Evolutionary conservation across 2,888 invertebrate genomes (phyloP), one percentile per base, ranked within the genome.

Genomic region (Conchocele bisecta): DNA sequence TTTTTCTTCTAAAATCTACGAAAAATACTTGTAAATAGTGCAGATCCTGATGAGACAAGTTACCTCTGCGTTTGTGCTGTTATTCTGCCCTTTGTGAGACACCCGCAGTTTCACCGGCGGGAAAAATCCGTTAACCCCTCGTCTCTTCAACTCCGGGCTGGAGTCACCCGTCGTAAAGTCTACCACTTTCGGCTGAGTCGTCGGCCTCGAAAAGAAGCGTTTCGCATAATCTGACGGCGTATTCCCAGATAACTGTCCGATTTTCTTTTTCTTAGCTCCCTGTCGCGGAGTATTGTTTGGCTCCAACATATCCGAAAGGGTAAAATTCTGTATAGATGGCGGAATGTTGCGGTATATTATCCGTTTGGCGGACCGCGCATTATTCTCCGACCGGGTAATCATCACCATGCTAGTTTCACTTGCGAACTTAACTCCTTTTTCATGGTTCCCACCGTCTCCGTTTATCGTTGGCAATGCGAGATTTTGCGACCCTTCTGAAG

Each of bases 151-250:
- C 15, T 79, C 70, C 17, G 69, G 53, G 22, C 54, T 59, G 37
- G 82, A 61, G 29, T 70, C 69, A 22, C 72, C 66, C 3, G 77
- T 75, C 61, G 79, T 83, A 63, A 86, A 84, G 31, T 85, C 85
- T 26, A 87, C 78, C 42, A 86, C 83, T 53, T 81, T 79, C 0
- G 86, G 86, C 35, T 82, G 82, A n/a, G 84, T 82, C 35, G 79
- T 82, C 6, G 84, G 85, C 24, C 82, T 57, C 4, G 83, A 56
- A 53, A 81, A 79, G 58, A 86, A 85, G 24, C 85, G 56, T 31
- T 84, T 79, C 7, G 80, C 83, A 46, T 82, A 85, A 53, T 86
- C 86, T 48, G 81, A 79, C 1, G 85, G 77, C 3, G 82, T 63
- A 60, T 80, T 83, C 0, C 78, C 79, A 3, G 82, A 75, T n/a